Evolutionary conservation across 2,888 invertebrate genomes (phyloP), one percentile per base, ranked within the genome.

Genomic region (Blastobasis lacticolella): DNA sequence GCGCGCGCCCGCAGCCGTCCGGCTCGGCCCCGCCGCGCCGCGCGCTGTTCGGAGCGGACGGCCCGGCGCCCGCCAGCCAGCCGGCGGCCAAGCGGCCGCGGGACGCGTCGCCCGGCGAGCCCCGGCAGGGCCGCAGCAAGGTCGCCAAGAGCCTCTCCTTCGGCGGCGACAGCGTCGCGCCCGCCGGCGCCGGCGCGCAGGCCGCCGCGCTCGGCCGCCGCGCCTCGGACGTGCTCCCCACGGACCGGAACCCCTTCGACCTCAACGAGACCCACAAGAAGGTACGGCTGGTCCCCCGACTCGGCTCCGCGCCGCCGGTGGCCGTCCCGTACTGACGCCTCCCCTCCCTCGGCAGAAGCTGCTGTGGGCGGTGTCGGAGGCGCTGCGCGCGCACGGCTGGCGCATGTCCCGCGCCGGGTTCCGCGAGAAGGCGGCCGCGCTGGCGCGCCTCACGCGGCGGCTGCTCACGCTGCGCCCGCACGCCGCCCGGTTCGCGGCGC

Each of bases 291-390:
- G 23, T 2, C 3, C 23, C 23, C 23, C 3, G 23, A 3, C 23
- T 23, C 23, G 23, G 2, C 23, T 23, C 23, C 23, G 23, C 23
- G 2, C 23, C 23, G 23, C 23, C 23, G 23, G 23, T 23, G 23
- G 23, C 3, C 23, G 23, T 23, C 23, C 3, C 23, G 23, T 23
- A 23, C 23, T 23, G 3, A 23, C 23, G 23, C 23, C 1, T 2
- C 23, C 23, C 23, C 23, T 23, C 23, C 23, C 23, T 23, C 41
- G 8, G 5, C 72, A 93, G 94, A 95, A 95, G 89, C 83, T 95
- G 37, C 80, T 94, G 10, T 95, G 94, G 94, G 94, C 95, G 0
- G 94, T 95, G 5, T 92, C 94, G 4, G 93, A 94, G 66, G 93
- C 95, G 0, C 80, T 95, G 10, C 90, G 94, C 45, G 86, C 89